Percentiles rank a stretch among this genome's conserved stretches.
Conservation (phyloP, 2,797 vertebrate species). For the Melanotaenia parkinsoni region DNA sequence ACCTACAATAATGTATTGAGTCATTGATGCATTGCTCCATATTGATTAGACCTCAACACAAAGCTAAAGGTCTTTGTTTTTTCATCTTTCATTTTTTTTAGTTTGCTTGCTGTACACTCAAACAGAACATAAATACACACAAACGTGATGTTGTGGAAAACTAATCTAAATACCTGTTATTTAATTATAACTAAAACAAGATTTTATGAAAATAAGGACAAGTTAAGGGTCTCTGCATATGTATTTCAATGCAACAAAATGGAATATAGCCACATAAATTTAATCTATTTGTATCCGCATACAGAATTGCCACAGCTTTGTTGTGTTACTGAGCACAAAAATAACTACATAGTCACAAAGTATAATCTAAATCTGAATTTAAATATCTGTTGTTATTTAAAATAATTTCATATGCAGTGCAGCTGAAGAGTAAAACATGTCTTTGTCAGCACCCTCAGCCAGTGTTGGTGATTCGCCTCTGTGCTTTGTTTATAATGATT, state of each 20-base stretch:
- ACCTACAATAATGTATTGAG: slow-evolving; percentile 15
- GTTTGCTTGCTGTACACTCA: background rate
- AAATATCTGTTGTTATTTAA: slow-evolving; percentile 25
- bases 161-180: background rate
- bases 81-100: background rate
- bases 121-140: background rate
- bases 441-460: slow-evolving; percentile 22
- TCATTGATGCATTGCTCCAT: slow-evolving; percentile 66
- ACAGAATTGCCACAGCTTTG: background rate
- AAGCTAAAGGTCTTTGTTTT: background rate
- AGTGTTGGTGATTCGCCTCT: slow-evolving; percentile 31
- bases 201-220: background rate
- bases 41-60: slow-evolving; percentile 39
- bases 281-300: too few species aligned
- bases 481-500: slow-evolving; percentile 7
- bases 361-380: slow-evolving; percentile 15
- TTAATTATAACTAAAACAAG: background rate
- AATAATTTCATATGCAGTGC: slow-evolving; percentile 24
- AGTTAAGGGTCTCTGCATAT: background rate
- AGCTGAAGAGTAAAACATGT: slow-evolving; percentile 26
- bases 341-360: too few species aligned
- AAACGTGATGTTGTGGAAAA: slow-evolving; percentile 1
- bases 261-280: too few species aligned
- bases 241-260: background rate
- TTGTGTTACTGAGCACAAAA: background rate